phyloP scores from a whole-genome alignment of 2,888 invertebrate species.

The Alsophila aescularia region DNA sequence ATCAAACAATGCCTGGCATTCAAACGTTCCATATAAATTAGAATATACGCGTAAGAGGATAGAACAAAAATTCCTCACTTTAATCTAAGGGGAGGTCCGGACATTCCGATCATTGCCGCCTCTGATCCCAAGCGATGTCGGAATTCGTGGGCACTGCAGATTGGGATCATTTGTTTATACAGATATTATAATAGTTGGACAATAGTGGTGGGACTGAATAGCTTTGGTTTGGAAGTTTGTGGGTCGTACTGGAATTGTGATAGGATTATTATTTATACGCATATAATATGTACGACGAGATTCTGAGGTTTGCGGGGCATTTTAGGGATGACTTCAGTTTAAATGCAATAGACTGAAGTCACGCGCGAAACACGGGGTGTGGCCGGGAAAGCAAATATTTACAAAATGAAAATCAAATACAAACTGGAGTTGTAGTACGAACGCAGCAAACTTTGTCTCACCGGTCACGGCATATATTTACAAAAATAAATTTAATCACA shows the following conservation, averaged over 20 bases:
- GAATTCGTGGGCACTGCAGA: constrained; percentile 35
- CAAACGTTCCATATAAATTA: constrained; percentile 39
- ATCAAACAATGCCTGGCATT: constrained; percentile 30
- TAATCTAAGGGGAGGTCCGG: constrained; percentile 36
- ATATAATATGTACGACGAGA: too few relatives aligned
- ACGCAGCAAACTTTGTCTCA: too few relatives aligned
- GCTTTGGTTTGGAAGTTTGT: constrained; percentile 14
- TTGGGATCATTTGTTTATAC: constrained; percentile 36
- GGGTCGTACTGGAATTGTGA: constrained; percentile 1
- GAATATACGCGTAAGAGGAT: constrained; percentile 33
- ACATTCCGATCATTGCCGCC: constrained; percentile 46
- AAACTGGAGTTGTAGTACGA: too few relatives aligned
- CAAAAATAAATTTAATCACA: too few relatives aligned
- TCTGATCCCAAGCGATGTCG: constrained; percentile 24
- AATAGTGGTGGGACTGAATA: constrained; percentile 20
- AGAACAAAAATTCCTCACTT: constrained; percentile 42
- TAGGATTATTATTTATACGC: too few relatives aligned
- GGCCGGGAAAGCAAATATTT: too few relatives aligned
- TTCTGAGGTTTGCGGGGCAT: too few relatives aligned
- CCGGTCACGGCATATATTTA: too few relatives aligned
- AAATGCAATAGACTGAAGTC: too few relatives aligned
- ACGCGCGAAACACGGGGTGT: too few relatives aligned
- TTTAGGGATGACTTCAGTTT: too few relatives aligned
- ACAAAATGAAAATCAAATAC: too few relatives aligned
- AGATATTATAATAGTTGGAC: constrained; percentile 29